Base-by-base conservation (phyloP, 2,797 vertebrate genomes). In the Gymnoscopelus braueri region DNA sequence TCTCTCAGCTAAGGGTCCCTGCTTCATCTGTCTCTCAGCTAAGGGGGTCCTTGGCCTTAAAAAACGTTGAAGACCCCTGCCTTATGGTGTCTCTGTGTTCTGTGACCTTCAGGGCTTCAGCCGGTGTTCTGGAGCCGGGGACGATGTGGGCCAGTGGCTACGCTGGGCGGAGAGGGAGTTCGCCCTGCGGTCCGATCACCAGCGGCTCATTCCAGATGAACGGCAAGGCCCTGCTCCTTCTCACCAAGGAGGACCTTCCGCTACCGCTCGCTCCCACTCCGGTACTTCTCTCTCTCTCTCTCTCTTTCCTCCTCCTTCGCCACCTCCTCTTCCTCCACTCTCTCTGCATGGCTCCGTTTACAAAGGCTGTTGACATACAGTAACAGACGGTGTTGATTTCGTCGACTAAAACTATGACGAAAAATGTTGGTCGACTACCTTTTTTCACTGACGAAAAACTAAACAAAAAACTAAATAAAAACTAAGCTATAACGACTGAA, bases 191-290 rank as follows among this genome's bases (percentile, higher is more conserved):
- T n/a, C 94, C 97, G 0, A 97, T 98, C 79, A 96, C 97, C 88
- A 97, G 95, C 74, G 95, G 90, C 88, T 95, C 95, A 0, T 99
- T 99, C 73, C 96, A 99, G 93, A 99, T 99, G 98, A 99, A 99
- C 0, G 98, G 98, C 74, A 99, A 99, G 85, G 98, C 97, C 8
- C 94, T 99, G 82, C 93, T 98, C 84, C 95, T 99, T 65, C 96
- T 99, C 87, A 99, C 97, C 91, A 99, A 99, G 95, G 98, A 99
- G 89, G 98, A 99, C 89, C 89, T 99, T 99, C 86, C 95, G 98
- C 88, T 98, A 98, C 88, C 92, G 98, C 75, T 98, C 96, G 58
- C 96, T n/a, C 96, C 52, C 96, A 97, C 92, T 99, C 97, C 66
- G 98, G 98, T 99, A 91, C 19, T 48, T 52, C 7, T 5, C 26